Percentiles rank a stretch among this genome's conserved stretches.
Evolutionary conservation across 2,888 invertebrate genomes (phyloP).

Genomic region (Chrysolina oricalcia): DNA sequence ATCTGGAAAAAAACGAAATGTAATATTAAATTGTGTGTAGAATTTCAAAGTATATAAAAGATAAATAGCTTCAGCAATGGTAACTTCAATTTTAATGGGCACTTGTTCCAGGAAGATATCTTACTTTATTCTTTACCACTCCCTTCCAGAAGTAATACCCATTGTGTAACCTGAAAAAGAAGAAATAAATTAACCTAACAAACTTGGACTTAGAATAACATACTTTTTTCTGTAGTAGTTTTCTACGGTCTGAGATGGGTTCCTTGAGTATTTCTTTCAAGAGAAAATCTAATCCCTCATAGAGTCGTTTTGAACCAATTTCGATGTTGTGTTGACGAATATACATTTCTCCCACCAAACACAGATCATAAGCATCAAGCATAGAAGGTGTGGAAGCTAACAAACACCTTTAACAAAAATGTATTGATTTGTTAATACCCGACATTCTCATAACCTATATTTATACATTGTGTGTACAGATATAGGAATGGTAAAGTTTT

Average conservation of each 20-base stretch:
- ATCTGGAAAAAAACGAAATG: too few relatives aligned
- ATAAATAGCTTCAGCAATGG: too few relatives aligned
- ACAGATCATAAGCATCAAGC: conserved; percentile 5
- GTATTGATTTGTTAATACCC: background rate
- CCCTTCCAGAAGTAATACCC: too few relatives aligned
- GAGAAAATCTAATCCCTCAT: conserved; percentile 7
- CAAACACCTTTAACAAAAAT: conserved; percentile 9
- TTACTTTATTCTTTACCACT: too few relatives aligned
- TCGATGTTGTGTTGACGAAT: background rate
- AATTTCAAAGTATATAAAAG: too few relatives aligned
- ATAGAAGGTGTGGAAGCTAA: conserved; percentile 1
- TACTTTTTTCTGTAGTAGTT: background rate
- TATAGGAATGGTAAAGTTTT: background rate
- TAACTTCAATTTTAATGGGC: too few relatives aligned
- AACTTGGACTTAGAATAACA: background rate
- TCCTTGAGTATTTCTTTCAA: background rate
- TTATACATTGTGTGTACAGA: background rate
- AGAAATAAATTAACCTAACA: too few relatives aligned
- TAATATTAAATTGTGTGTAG: too few relatives aligned
- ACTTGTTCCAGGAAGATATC: too few relatives aligned
- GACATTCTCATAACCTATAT: too few relatives aligned
- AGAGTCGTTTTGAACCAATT: background rate
- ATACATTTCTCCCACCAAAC: conserved; percentile 20
- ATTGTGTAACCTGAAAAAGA: too few relatives aligned
- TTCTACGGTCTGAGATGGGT: background rate